A percentile compares a stretch with the other conserved stretches of the same genome.
Conservation (phyloP, 1,140 invertebrate genomes). For the Mycetomoellerius zeteki region DNA sequence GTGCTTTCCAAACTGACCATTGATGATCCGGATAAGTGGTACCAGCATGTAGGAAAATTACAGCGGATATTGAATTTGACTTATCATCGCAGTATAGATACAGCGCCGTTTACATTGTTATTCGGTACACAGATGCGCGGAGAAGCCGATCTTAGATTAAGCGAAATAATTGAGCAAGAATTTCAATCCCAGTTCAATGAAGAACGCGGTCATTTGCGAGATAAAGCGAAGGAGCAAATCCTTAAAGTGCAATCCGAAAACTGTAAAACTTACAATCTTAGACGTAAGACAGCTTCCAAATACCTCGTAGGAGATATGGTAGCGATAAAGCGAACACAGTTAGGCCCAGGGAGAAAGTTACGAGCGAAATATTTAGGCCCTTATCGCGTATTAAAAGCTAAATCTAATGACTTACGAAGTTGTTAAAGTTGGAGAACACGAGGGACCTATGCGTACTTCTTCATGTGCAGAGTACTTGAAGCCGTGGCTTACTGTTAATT, state of each 20-base stretch:
- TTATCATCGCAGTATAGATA: too few relatives aligned
- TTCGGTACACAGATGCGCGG: too few relatives aligned
- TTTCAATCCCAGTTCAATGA: too few relatives aligned
- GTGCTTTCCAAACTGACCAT: too few relatives aligned
- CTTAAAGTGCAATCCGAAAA: slow-evolving; percentile 3
- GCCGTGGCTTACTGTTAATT: not conserved
- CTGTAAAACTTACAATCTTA: slow-evolving; percentile 4
- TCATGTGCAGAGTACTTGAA: not conserved
- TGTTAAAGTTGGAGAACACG: not conserved
- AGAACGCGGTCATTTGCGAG: not conserved
- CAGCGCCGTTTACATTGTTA: too few relatives aligned
- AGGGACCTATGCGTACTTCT: not conserved
- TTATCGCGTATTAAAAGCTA: not conserved
- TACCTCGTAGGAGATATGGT: not conserved
- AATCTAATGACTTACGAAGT: not conserved
- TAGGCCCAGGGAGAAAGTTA: not conserved
- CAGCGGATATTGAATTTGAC: too few relatives aligned
- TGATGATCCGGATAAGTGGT: too few relatives aligned
- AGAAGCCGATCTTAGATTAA: too few relatives aligned
- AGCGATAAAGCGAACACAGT: not conserved
- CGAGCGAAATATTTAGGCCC: not conserved
- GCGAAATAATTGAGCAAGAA: too few relatives aligned
- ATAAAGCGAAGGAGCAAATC: not conserved
- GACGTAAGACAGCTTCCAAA: not conserved
- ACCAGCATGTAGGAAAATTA: too few relatives aligned